phyloP scores from a whole-genome alignment of 2,113 vertebrate species.

The Tringa solitaria region DNA sequence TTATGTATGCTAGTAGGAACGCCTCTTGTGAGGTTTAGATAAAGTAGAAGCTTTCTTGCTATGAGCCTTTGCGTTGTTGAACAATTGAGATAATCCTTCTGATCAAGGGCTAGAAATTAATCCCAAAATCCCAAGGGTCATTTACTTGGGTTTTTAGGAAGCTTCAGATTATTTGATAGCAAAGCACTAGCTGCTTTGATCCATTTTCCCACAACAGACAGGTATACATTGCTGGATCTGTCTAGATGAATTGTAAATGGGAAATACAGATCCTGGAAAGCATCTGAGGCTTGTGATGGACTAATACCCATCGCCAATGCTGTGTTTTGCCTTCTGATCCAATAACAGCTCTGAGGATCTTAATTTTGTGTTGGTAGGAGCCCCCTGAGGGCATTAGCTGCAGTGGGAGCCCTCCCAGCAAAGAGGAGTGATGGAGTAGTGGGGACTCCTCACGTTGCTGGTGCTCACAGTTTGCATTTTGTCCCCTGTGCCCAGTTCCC shows the following conservation, averaged over 20 bases:
- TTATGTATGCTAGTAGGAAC: not conserved
- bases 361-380: not conserved
- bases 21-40: not conserved
- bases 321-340: not conserved
- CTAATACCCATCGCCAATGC: rapidly evolving
- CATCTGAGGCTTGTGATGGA: not conserved
- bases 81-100: not conserved
- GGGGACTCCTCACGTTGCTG: not conserved
- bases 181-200: not conserved
- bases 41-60: not conserved
- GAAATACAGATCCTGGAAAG: not conserved
- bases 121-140: not conserved
- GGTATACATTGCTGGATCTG: not conserved
- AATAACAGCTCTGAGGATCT: not conserved
- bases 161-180: not conserved
- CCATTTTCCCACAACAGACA: not conserved
- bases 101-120: not conserved
- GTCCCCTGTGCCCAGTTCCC: not conserved
- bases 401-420: not conserved
- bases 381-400: not conserved
- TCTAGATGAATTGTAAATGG: not conserved
- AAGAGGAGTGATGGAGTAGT: not conserved
- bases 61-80: not conserved
- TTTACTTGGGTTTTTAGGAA: not conserved
- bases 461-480: not conserved